phyloP scores from a whole-genome alignment of 2,888 invertebrate species.

The Caprella mutica region DNA sequence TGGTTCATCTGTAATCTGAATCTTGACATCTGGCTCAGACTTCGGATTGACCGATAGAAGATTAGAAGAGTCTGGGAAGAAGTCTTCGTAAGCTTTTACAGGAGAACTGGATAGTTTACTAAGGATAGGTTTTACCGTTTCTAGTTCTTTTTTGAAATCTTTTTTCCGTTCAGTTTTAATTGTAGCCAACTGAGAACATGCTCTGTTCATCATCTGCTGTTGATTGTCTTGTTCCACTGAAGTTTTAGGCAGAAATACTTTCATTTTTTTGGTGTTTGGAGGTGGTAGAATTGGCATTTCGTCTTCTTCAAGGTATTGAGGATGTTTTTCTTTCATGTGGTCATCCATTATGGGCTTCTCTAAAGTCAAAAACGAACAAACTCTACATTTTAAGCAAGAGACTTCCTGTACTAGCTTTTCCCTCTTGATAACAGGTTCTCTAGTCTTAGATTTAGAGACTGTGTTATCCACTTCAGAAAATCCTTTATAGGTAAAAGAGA shows the following conservation, averaged over 20 bases:
- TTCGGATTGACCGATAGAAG: too few species aligned
- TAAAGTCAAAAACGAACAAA: constrained; percentile 23
- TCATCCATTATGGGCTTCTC: constrained; percentile 18
- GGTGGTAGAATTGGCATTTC: constrained; percentile 15
- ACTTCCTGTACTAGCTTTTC: constrained; percentile 24
- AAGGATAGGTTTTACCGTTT: too few species aligned
- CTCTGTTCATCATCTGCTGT: too few species aligned
- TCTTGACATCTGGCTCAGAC: too few species aligned
- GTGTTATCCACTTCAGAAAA: not conserved
- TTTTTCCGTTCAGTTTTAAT: not conserved
- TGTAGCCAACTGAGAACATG: not conserved
- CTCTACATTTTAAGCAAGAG: constrained; percentile 27
- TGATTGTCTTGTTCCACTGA: too few species aligned
- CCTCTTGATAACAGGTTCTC: not conserved
- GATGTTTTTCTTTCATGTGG: constrained; percentile 27
- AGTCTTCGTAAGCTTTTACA: not conserved
- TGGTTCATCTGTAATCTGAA: too few species aligned
- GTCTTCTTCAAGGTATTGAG: constrained; percentile 14
- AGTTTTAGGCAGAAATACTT: constrained; percentile 15
- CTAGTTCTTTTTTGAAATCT: not conserved
- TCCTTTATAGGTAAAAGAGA: too few species aligned
- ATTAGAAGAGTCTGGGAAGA: not conserved
- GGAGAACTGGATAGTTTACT: too few species aligned
- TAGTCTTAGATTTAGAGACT: not conserved
- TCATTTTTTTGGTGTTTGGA: constrained; percentile 12